Base-by-base conservation (phyloP, 2,797 vertebrate species). In the Psittacula echo region DNA sequence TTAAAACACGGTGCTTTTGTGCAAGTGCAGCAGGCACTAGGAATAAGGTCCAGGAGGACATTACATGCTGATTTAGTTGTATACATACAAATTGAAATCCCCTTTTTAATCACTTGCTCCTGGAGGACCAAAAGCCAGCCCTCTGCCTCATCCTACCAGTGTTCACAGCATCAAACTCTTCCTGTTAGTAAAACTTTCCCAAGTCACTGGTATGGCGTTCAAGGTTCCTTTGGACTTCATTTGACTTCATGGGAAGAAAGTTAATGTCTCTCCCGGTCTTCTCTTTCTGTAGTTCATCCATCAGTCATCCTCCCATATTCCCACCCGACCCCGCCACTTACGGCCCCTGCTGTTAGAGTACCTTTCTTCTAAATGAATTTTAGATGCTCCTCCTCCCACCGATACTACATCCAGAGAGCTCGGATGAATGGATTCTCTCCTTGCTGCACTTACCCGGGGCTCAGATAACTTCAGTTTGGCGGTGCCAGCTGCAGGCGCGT, bases 161-260 rank as follows among this genome's bases (percentile, higher is more conserved):
- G 19, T 54, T 79, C 54, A 54, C 30, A 56, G 54, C 62, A 54
- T 29, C 90, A 62, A 76, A 70, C 41, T 80, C 74, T 11, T n/a
- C 27, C 23, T 29, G 60, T 72, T 87, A 81, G 68, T 42, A 95
- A 85, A 90, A 95, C 48, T 79, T 82, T 50, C 82, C 76, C 71
- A 51, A 92, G 64, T 15, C 67, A 48, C 20, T 4, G 23, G 70
- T 84, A 88, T 70, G 29, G 7, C 37, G 66, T 85, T 91, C 94
- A 88, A 93, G 18, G 61, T 88, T 95, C 73, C 76, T 74, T 68
- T 39, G 85, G 81, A 87, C 66, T 65, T 56, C 45, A 15, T 1
- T 13, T 23, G 58, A 86, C 15, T 60, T 60, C n/a, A 37, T 37
- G 34, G 58, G 34, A 60, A 60, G 34, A 26, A 60, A 26, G 34